Base-by-base conservation (phyloP, 2,888 invertebrate genomes). In the Zootermopsis nevadensis region DNA sequence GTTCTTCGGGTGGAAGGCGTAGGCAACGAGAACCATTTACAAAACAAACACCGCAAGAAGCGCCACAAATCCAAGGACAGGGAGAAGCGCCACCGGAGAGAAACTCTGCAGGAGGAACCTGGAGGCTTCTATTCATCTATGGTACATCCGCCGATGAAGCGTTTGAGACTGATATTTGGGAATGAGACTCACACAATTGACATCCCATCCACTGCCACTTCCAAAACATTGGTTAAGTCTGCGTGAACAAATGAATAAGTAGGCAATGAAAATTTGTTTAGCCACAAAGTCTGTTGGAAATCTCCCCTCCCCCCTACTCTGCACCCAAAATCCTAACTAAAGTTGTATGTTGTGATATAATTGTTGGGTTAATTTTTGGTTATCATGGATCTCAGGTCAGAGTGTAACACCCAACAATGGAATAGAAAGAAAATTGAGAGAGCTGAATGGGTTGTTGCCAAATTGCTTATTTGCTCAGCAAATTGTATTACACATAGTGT, bases 101-200 rank as follows among this genome's bases (percentile, higher is more conserved):
- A 53, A 22, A 35, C 27, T 35, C 35, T 83, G 15, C 81, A 42
- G 81, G 83, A 83, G 67, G 83, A 81, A 55, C 27, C 81, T 69
- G 77, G 69, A 53, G 38, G 35, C 77, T 81, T 77, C 31, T 81
- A 83, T 67, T 69, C 81, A 38, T 66, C 48, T 42, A 30, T 38
- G n/a, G 27, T 42, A 55, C 55, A 42, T 55, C 94, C 94, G 85
- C 94, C 95, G 80, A 94, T 95, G 93, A 97, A 97, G 90, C 93
- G 97, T 88, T 91, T 97, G 89, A 93, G 96, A 88, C 91, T 97
- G 88, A 96, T 96, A 88, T 95, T 97, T 88, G 97, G 97, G 87
- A 96, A 96, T 89, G 97, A 97, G 89, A 95, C 95, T 88, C 95
- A 94, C 88, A 96, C 96, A 88, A 97, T 97, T 88, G 95, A 97